phyloP scores from a whole-genome alignment of 2,888 invertebrate genomes.

The Limnephilus auricula region DNA sequence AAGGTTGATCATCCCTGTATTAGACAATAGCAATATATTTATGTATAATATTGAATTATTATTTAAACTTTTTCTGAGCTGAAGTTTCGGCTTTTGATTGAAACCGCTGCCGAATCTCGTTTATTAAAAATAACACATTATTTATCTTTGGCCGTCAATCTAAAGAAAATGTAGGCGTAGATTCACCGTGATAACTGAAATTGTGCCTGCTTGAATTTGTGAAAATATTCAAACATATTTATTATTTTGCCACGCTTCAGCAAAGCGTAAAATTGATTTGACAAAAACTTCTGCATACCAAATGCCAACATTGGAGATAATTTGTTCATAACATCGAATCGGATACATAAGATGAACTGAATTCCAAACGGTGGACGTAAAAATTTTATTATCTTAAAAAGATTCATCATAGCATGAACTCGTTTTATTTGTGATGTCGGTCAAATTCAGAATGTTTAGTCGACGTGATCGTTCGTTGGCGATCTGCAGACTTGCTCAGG shows the following conservation, averaged over 20 bases:
- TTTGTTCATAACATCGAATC: background rate
- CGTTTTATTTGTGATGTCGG: no score
- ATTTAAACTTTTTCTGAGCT: no score
- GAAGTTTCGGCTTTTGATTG: no score
- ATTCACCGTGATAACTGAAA: background rate
- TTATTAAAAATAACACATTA: background rate
- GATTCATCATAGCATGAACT: no score
- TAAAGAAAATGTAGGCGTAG: background rate
- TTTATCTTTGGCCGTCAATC: background rate
- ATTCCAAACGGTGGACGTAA: background rate
- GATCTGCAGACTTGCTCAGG: no score
- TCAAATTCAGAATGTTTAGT: no score
- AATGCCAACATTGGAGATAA: background rate
- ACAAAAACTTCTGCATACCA: background rate
- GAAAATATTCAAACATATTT: background rate
- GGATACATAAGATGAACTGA: background rate
- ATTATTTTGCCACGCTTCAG: background rate
- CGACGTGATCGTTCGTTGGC: no score
- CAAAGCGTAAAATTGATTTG: conserved; percentile 2
- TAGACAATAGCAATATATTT: no score
- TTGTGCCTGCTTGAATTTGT: background rate
- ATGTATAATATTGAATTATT: no score
- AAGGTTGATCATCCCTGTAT: no score
- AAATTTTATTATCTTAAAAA: background rate
- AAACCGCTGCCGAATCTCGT: no score